Evolutionary conservation across 2,113 vertebrate genomes (phyloP), one percentile per base, ranked within the genome.

Genomic region (Mirounga angustirostris): DNA sequence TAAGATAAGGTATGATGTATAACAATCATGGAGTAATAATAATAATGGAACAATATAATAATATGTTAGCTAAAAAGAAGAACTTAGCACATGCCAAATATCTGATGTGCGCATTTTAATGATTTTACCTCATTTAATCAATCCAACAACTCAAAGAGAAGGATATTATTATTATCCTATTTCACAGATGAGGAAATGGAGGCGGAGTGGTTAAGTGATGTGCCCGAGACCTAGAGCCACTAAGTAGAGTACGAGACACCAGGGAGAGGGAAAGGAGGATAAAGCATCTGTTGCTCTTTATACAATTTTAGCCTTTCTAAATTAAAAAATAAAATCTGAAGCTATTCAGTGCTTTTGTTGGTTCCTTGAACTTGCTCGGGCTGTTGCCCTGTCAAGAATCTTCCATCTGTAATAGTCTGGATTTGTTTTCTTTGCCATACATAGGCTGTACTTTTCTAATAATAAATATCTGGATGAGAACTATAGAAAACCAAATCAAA

Each of bases 251-350:
- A 65, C 65, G 9, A 78, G 40, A 71, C 50, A 93, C 28, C 52
- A 59, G 52, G 10, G 19, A 40, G 30, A 65, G 46, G 16, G 36
- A 61, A 61, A 80, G 21, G 40, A 65, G 74, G 73, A 56, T 36
- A 59, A 94, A 46, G 2, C 15, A 43, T 65, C 7, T 50, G 1
- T n/a, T 82, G n/a, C 24, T 81, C 54, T 80, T 74, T 40, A 76
- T 36, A 96, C 83, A 96, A 56, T 46, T 54, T n/a, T 69, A 93
- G 33, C 10, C 6, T 96, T 59, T 84, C 54, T 84, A 85, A 91
- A 91, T 88, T 56, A 1, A 67, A 69, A 96, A 86, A 63, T n/a
- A 71, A 78, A 80, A 79, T 78, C 36, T 46, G 73, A 88, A 19
- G n/a, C 56, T 58, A 33, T 36, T 28, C 58, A 7, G 13, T 81